Evolutionary conservation across 2,797 vertebrate genomes (phyloP), one percentile per base, ranked within the genome.

Genomic region (Tokudaia muenninki): DNA sequence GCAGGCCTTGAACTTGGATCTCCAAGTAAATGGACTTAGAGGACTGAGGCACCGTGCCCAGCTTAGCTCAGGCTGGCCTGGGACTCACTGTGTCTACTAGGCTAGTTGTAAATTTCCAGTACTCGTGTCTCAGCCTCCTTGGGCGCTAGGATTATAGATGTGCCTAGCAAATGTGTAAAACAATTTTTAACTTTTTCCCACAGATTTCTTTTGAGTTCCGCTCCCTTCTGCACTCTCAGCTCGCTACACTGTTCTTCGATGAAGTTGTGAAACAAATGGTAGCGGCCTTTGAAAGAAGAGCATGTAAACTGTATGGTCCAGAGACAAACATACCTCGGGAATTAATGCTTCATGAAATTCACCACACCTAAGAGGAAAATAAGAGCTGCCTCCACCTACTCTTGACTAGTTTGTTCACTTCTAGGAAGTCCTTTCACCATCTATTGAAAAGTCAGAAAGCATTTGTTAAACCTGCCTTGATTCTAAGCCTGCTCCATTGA

Each of bases 221-320:
- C 67, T 99, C 99, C 10, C 99, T 99, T 88, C 98, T 99, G 41
- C 99, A 99, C 98, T 99, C 99, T 57, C 99, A 99, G 96, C 98
- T 99, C 0, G 99, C 99, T 50, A 99, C 99, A 0, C 96, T 99
- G 13, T 99, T 99, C 98, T 99, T 99, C 6, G 99, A 99, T 34
- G 99, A 99, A 98, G 99, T 99, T 88, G 99, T 99, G 90, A 99
- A 99, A 98, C 99, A 99, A 98, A 99, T 99, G 99, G 99, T 99
- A 3, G 98, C 99, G 0, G 99, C 99, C 3, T 99, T 99, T 88
- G 99, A 99, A 98, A 98, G 99, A 57, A 99, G 99, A 78, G 99
- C 99, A 7, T 97, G 98, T 97, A 99, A 98, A 82, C 82, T 99
- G 1, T 99, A 99, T 0, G 99, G 99, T 22, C 99, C 99, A 1